Percentiles rank a stretch among this genome's conserved stretches.
Evolutionary conservation across 2,797 vertebrate genomes (phyloP).

Genomic region (Acestrorhynchus altus): DNA sequence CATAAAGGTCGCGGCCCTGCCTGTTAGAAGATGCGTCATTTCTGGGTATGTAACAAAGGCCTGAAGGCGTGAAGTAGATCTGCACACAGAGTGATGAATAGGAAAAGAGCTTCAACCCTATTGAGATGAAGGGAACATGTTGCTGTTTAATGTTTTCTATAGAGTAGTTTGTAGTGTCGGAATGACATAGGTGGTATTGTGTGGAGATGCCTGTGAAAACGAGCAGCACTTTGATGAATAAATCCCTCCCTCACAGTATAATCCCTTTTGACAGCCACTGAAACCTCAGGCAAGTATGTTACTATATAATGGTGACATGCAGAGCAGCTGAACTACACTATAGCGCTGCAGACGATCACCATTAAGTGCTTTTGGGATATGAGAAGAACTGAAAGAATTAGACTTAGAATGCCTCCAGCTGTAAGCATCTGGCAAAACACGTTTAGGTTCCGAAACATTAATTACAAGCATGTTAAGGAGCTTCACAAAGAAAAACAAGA

Average conservation of each 20-base stretch:
- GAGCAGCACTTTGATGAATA: not conserved
- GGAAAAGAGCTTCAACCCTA: not conserved
- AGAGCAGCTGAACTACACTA: not conserved
- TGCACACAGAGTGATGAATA: not conserved
- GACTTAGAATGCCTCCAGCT: not conserved
- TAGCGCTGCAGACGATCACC: not conserved
- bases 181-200: slow-evolving; percentile 5
- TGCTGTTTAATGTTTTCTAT: slow-evolving; percentile 16
- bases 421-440: no score
- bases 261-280: not conserved
- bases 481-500: no score
- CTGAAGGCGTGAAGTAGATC: not conserved
- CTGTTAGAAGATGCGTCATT: not conserved
- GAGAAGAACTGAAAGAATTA: not conserved
- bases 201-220: slow-evolving; percentile 9
- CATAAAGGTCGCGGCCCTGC: not conserved
- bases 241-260: not conserved
- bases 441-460: no score
- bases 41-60: not conserved
- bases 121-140: not conserved
- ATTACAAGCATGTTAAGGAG: no score
- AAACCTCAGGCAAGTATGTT: not conserved
- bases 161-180: not conserved
- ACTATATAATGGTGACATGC: not conserved
- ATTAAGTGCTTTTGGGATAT: not conserved